A percentile compares a stretch with the other conserved stretches of the same genome.
These are phyloP conservation scores for Holothuria leucospilota DNA, from an alignment of 53 echinoderm and acorn worm genomes.

Conservation along the genomic window DNA sequence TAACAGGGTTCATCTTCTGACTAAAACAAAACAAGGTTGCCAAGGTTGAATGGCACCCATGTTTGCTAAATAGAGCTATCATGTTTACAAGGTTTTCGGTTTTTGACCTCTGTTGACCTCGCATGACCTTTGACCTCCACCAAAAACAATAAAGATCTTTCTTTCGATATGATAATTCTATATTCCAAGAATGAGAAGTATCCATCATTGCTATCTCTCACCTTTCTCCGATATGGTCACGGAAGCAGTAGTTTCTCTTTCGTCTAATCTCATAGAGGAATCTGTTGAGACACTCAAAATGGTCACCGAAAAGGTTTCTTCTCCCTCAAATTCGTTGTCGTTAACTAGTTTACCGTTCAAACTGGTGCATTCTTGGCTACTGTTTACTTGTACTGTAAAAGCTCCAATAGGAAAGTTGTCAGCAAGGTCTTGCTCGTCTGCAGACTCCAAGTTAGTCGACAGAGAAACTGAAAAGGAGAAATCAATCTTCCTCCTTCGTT, in stretches of 20 bases:
- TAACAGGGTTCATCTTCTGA: too few species aligned
- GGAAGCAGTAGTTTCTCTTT: not conserved
- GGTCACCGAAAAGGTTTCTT: not conserved
- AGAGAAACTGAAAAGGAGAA: not conserved
- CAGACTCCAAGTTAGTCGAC: not conserved
- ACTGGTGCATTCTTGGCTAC: not conserved
- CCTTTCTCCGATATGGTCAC: constrained; percentile 3
- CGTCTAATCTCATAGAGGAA: constrained; percentile 22
- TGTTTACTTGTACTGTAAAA: not conserved
- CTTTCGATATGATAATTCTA: too few species aligned
- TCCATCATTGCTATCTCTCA: too few species aligned
- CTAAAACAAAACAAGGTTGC: too few species aligned
- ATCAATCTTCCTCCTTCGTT: too few species aligned
- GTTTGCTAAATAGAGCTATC: too few species aligned
- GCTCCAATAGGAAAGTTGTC: not conserved
- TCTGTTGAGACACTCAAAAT: not conserved
- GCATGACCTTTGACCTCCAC: too few species aligned
- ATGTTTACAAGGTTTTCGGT: too few species aligned
- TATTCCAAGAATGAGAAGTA: too few species aligned
- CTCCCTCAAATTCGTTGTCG: constrained; percentile 1
- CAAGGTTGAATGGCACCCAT: too few species aligned
- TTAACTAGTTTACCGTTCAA: not conserved
- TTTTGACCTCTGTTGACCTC: too few species aligned
- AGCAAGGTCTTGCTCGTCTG: not conserved
- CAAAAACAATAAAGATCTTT: too few species aligned